Evolutionary conservation across 2,113 vertebrate species (phyloP), one percentile per base, ranked within the genome.

Genomic region (Scytalopus superciliaris): DNA sequence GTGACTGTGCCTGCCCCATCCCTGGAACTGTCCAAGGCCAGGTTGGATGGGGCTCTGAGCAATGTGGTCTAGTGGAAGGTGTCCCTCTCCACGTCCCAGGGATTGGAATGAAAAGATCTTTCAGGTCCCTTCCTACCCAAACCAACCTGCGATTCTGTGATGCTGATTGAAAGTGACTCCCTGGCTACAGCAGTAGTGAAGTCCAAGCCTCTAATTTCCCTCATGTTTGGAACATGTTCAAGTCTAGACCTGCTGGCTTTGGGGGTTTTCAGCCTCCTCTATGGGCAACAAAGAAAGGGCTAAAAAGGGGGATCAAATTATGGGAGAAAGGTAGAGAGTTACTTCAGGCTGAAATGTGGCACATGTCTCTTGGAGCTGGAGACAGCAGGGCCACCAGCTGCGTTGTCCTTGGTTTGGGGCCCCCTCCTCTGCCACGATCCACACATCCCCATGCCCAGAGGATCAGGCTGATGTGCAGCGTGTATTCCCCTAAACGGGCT

Each of bases 401-500:
- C 14, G n/a, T 1, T 50, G 60, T 28, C n/a, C 15, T 2, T 3
- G 15, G 6, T 39, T 64, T 59, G 31, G 37, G 13, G 7, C 10
- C 9, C 12, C 21, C 23, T 63, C 7, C 12, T 45, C 44, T 39
- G 21, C 50, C 0, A 0, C 7, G 47, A 39, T 15, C 27, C 55
- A 6, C 39, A 22, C 1, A 1, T 7, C 7, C 5, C 22, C 2
- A 0, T 1, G n/a, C 25, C 76, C 49, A 35, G 56, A 64, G 21
- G 7, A 47, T 11, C 11, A 3, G 57, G 52, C 31, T 84, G 53
- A 22, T 12, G 10, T 2, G 39, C 39, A 4, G 22, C 0, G 5
- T 12, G 12, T 24, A 21, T 18, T 33, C 42, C 7, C 15, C 39
- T 12, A 5, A 33, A 39, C 45, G 25, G 8, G 14, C 31, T 25